Percentiles rank a stretch among this genome's conserved stretches.
These are phyloP conservation scores for Scalopus aquaticus DNA, from an alignment of 2,113 vertebrate genomes.

Conservation along the genomic window DNA sequence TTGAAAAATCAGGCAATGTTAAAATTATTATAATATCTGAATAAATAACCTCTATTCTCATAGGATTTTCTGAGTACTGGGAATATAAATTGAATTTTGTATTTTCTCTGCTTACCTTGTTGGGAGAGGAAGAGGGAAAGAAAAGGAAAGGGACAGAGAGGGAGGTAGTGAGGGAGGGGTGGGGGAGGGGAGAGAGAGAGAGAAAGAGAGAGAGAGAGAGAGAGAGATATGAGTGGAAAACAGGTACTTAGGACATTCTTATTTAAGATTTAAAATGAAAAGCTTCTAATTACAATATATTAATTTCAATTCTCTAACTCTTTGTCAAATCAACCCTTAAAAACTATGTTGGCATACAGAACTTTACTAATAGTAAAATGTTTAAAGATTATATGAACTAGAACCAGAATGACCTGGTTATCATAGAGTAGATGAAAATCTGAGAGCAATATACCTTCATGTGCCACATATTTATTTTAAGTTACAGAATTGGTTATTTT, in stretches of 20 bases:
- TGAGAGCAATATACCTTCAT: background rate
- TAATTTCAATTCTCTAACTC: background rate
- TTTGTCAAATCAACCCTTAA: background rate
- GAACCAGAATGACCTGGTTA: background rate
- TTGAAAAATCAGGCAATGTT: background rate
- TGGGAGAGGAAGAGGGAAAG: background rate
- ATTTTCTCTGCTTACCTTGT: background rate
- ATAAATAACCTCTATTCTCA: background rate
- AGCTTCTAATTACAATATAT: background rate
- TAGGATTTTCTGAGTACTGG: background rate
- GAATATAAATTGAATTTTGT: background rate
- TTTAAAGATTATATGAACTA: background rate
- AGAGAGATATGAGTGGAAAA: background rate
- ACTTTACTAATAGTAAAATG: background rate
- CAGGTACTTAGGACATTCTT: background rate
- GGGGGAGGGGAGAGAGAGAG: too few relatives aligned
- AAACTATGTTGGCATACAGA: background rate
- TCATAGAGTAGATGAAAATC: background rate
- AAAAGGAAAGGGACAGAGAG: background rate
- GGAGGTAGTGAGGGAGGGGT: too few relatives aligned
- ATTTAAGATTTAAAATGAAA: background rate
- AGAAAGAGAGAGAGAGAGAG: too few relatives aligned
- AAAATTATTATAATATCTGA: background rate
- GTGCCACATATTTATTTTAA: conserved; percentile 12
- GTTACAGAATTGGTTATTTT: background rate